Evolutionary conservation across 2,797 vertebrate species (phyloP).

Genomic region (Vespertilio murinus): DNA sequence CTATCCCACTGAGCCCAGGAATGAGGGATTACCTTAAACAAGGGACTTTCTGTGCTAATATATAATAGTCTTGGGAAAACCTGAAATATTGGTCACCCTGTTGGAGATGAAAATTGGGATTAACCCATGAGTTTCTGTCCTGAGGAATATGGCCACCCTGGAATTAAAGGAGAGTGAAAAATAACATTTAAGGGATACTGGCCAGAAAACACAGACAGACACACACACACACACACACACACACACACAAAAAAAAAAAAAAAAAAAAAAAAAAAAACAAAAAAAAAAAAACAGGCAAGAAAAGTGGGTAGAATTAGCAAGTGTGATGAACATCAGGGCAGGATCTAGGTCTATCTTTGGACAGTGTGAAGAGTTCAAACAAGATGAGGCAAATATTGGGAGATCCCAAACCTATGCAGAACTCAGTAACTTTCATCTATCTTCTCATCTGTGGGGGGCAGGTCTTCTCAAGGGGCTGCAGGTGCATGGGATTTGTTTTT

Average conservation of each 20-base stretch:
- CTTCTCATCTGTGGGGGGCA: constrained; percentile 48
- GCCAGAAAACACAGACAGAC: too few relatives aligned
- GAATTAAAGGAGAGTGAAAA: background rate
- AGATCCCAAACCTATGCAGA: background rate
- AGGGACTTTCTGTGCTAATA: background rate
- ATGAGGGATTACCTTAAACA: background rate
- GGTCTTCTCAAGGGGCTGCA: background rate
- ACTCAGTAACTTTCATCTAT: background rate
- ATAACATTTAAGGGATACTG: background rate
- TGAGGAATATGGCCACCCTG: background rate
- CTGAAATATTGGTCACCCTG: background rate
- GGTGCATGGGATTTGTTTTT: background rate
- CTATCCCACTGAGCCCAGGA: background rate
- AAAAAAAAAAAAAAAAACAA: background rate
- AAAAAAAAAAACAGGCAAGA: background rate
- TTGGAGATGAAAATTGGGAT: background rate
- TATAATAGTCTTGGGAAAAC: background rate
- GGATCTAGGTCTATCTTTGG: background rate
- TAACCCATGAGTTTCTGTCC: background rate
- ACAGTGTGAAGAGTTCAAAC: background rate
- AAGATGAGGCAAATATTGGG: fast-evolving
- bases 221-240: too few relatives aligned
- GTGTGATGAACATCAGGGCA: background rate
- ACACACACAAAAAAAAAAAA: too few relatives aligned
- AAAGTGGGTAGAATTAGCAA: background rate